A percentile compares a stretch with the other conserved stretches of the same genome.
These are phyloP conservation scores for Latheticus oryzae DNA, from an alignment of 2,888 invertebrate genomes.

Conservation along the genomic window DNA sequence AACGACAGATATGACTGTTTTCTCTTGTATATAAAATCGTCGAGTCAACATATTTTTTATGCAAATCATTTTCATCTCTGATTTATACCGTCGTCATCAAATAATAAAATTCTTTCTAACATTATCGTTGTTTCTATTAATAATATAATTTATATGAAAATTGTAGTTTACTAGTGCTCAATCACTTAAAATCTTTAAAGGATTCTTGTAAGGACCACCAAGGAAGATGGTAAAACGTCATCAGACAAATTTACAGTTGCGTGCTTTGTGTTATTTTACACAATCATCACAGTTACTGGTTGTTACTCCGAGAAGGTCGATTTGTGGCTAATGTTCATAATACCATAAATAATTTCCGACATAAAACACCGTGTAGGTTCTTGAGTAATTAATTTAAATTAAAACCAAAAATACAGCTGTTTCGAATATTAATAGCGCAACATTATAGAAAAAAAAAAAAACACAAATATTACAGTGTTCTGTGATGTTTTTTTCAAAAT, in stretches of 20 bases:
- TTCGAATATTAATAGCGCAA: too few species aligned
- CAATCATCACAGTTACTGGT: constrained; percentile 14
- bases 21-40: too few species aligned
- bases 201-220: constrained; percentile 23
- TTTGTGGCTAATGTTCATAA: constrained; percentile 14
- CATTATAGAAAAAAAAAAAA: too few species aligned
- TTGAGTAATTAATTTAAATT: constrained; percentile 3
- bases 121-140: neutral
- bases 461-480: too few species aligned
- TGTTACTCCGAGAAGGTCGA: constrained; percentile 5
- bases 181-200: too few species aligned
- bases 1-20: constrained; percentile 5
- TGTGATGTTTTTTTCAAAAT: too few species aligned
- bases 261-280: constrained; percentile 12
- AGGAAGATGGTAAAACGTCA: constrained; percentile 22
- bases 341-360: constrained; percentile 7
- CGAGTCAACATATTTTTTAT: too few species aligned
- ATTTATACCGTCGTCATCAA: constrained; percentile 19
- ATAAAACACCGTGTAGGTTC: constrained; percentile 1
- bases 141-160: constrained; percentile 2
- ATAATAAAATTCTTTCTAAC: constrained; percentile 8
- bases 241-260: constrained; percentile 18
- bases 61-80: constrained; percentile 13
- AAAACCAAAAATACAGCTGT: too few species aligned
- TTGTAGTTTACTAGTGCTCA: constrained; percentile 15